Conservation (phyloP, 2,888 invertebrate genomes). For the Homarus gammarus region DNA sequence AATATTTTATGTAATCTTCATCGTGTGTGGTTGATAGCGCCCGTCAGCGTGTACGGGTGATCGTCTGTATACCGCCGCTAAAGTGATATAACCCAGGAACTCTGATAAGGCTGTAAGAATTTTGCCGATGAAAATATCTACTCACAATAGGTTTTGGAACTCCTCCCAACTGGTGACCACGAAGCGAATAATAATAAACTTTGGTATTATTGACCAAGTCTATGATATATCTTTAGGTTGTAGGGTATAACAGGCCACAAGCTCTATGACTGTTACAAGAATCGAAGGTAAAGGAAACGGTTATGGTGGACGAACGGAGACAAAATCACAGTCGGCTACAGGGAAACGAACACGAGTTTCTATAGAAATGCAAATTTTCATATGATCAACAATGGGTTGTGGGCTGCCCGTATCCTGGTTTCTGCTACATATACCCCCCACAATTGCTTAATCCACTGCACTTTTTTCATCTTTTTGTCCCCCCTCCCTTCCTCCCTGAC, state of each 20-base stretch:
- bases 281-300: not conserved
- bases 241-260: not conserved
- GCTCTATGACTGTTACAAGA: not conserved
- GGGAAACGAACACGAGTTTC: slow-evolving; percentile 24
- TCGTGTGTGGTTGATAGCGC: too few species aligned
- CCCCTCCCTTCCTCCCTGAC: not conserved
- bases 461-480: slow-evolving; percentile 3
- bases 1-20: too few species aligned
- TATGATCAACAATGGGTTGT: slow-evolving; percentile 61
- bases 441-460: slow-evolving; percentile 51
- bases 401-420: slow-evolving; percentile 19
- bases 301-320: not conserved
- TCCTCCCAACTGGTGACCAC: not conserved
- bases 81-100: too few species aligned
- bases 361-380: slow-evolving; percentile 61
- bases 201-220: too few species aligned
- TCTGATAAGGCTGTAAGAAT: not conserved
- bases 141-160: too few species aligned
- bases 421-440: slow-evolving; percentile 47
- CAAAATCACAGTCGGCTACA: not conserved
- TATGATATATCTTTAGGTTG: not conserved
- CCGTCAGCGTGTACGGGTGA: too few species aligned
- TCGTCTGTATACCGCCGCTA: too few species aligned
- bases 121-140: slow-evolving; percentile 9
- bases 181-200: too few species aligned